Percentiles rank a stretch among this genome's conserved stretches.
Conservation (phyloP, 2,888 invertebrate genomes). For the Diachrysia chrysitis region DNA sequence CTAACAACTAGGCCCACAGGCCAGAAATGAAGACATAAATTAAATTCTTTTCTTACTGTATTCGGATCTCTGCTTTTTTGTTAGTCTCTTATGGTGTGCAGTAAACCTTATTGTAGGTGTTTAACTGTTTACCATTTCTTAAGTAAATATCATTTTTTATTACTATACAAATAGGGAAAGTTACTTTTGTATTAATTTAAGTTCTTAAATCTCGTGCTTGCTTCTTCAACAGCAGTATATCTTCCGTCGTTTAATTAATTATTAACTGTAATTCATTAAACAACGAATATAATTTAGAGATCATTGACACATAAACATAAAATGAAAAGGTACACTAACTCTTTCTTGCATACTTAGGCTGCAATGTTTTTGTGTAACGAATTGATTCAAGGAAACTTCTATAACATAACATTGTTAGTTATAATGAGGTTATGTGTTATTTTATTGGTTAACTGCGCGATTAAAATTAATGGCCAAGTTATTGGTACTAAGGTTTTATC, state of each 20-base stretch:
- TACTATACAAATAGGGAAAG: conserved; percentile 26
- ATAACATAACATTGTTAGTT: conserved; percentile 46
- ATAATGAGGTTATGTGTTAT: conserved; percentile 42
- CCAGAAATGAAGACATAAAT: too few species aligned
- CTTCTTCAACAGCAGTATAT: conserved; percentile 60
- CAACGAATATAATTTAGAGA: conserved; percentile 78
- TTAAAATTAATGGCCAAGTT: conserved; percentile 30
- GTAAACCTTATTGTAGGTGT: too few species aligned
- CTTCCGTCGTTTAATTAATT: conserved; percentile 84
- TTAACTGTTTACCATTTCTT: too few species aligned
- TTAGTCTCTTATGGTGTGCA: too few species aligned
- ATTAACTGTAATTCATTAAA: conserved; percentile 76
- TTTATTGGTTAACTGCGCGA: conserved; percentile 28
- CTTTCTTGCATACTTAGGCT: conserved; percentile 62
- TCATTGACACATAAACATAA: conserved; percentile 67
- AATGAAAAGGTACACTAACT: not conserved
- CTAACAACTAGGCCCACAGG: too few species aligned
- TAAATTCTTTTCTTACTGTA: too few species aligned
- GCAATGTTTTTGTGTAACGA: conserved; percentile 73
- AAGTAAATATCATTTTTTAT: not conserved
- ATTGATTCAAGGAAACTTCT: conserved; percentile 58
- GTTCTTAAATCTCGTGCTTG: conserved; percentile 60
- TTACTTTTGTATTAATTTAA: conserved; percentile 44
- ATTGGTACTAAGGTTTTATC: conserved; percentile 33
- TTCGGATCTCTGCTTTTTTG: not conserved